Base-by-base conservation (phyloP, 2,888 invertebrate species). In the Philereme transversata region DNA sequence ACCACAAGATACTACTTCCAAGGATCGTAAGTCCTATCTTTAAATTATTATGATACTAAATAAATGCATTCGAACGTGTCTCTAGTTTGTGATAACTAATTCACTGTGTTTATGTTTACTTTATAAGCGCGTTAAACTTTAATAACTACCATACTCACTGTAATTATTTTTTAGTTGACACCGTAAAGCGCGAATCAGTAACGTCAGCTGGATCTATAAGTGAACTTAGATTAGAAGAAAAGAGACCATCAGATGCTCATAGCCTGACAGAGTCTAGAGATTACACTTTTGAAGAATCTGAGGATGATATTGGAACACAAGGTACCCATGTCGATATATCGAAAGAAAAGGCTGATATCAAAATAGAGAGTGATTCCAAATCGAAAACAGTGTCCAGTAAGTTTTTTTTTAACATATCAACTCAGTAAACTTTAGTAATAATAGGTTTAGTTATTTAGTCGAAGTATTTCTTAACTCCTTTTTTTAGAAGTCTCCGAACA, bases 281-380 rank as follows among this genome's bases (percentile, higher is more conserved):
- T 69, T 93, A 93, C 57, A 93, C 93, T 0, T 93, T 93, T 69
- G 93, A 93, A 70, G 93, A 93, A 69, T 93, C 93, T 0, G 93
- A 93, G 78, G 92, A 93, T 62, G 93, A 92, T 60, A 90, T 92
- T 59, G 87, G 83, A 45, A 90, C 90, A 11, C 90, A 88, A 68
- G 90, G 87, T 38, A 87, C 89, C 6, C 88, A 91, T 64, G 81
- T 88, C 40, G 90, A 89, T 66, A 62, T 72, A 35, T 80, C 82
- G 8, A 88, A 82, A 65, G 88, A 86, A 8, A 87, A 79, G 68
- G 46, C 74, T 22, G 88, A 87, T 64, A 65, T 70, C 7, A 88
- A 84, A 69, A 65, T 68, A 55, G 88, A 90, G 57, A 67, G 71
- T 45, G 87, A 87, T 34, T 69, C 72, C 4, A 85, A 83, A 66